Conservation (phyloP, 2,113 vertebrate species). For the Anolis carolinensis region DNA sequence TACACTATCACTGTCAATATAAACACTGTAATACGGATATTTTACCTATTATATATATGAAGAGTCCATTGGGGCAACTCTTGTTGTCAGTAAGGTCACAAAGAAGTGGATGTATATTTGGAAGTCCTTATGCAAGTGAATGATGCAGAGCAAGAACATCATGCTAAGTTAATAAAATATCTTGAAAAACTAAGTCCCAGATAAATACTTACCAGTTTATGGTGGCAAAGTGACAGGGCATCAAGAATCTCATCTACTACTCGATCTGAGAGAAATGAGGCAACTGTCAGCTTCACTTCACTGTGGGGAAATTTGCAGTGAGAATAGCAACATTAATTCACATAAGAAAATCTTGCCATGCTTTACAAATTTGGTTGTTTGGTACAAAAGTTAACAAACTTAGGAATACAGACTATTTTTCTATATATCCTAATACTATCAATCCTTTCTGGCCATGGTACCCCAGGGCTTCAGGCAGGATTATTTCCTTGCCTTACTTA, state of each 20-base stretch:
- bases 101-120: neutral
- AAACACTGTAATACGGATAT: neutral
- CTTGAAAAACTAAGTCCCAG: rapidly evolving
- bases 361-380: neutral
- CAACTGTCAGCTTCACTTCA: conserved; percentile 94
- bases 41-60: neutral
- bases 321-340: conserved; percentile 51
- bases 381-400: conserved; percentile 21
- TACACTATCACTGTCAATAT: neutral
- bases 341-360: neutral
- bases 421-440: too few species aligned
- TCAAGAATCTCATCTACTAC: conserved; percentile 96
- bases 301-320: conserved; percentile 73
- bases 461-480: too few species aligned
- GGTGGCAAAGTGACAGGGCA: conserved; percentile 88
- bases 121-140: neutral
- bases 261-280: conserved; percentile 97
- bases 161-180: neutral
- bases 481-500: too few species aligned
- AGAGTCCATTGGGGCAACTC: neutral
- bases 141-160: neutral
- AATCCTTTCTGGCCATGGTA: too few species aligned
- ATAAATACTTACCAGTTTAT: conserved; percentile 84
- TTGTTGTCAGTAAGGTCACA: neutral
- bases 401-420: too few species aligned